Evolutionary conservation across 2,113 vertebrate genomes (phyloP).

Genomic region (Mixornis gularis): DNA sequence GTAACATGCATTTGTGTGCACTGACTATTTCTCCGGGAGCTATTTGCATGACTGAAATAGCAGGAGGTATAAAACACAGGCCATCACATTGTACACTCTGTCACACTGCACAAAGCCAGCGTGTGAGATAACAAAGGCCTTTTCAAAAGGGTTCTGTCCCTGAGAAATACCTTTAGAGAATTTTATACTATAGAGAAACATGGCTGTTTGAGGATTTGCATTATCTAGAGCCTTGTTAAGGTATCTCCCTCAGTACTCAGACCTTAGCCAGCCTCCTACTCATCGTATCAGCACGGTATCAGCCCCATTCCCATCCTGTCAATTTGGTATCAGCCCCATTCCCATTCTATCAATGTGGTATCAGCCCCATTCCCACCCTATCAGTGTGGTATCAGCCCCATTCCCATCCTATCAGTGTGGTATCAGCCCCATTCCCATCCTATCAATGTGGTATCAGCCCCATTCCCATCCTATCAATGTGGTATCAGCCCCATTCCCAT

Average conservation of each 20-base stretch:
- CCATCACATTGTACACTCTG: neutral
- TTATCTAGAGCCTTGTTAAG: neutral
- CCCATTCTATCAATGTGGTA: neutral
- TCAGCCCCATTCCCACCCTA: too few species aligned
- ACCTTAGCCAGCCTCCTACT: neutral
- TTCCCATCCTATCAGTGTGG: neutral
- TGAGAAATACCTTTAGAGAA: neutral
- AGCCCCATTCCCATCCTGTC: neutral
- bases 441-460: neutral
- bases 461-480: fast-evolving
- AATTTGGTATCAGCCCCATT: neutral
- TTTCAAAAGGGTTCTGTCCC: neutral
- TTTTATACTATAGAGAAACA: neutral
- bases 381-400: neutral
- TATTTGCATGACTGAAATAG: neutral
- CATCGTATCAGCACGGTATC: neutral
- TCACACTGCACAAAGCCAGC: neutral
- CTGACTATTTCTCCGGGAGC: neutral
- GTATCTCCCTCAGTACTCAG: neutral
- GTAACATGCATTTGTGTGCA: neutral
- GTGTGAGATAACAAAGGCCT: neutral
- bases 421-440: neutral
- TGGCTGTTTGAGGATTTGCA: neutral
- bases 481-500: neutral
- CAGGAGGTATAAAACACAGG: neutral